These are phyloP conservation scores for Allophyes oxyacanthae DNA, from an alignment of 2,888 invertebrate species.

Conservation along the genomic window DNA sequence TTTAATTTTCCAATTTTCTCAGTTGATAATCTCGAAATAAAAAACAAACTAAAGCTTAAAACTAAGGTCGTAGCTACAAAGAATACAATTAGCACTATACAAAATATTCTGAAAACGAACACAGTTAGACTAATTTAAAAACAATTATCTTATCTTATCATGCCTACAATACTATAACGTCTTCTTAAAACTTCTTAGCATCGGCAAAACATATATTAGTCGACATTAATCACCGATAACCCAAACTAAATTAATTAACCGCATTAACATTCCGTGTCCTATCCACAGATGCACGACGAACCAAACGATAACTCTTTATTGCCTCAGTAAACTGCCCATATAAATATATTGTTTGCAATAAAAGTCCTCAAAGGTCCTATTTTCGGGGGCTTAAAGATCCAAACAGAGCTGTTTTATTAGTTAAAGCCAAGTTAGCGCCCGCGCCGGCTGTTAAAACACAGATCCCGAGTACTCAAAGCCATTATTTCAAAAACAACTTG, in stretches of 20 bases:
- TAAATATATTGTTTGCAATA: conserved; percentile 49
- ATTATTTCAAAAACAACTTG: conserved; percentile 48
- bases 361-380: conserved; percentile 34
- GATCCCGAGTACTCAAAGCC: conserved; percentile 37
- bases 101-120: background rate
- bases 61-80: background rate
- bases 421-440: conserved; percentile 42
- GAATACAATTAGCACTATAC: background rate
- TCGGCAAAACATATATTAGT: too few relatives aligned
- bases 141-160: too few relatives aligned
- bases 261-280: conserved; percentile 6
- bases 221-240: too few relatives aligned
- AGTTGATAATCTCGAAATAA: conserved; percentile 3
- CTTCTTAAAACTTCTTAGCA: too few relatives aligned
- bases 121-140: too few relatives aligned
- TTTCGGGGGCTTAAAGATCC: conserved; percentile 42
- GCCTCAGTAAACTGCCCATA: conserved; percentile 45
- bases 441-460: conserved; percentile 51
- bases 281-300: conserved; percentile 6
- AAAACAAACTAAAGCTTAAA: conserved; percentile 1
- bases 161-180: too few relatives aligned
- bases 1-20: conserved; percentile 29
- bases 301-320: conserved; percentile 38
- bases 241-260: conserved; percentile 25
- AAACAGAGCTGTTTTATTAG: conserved; percentile 47